phyloP scores from a whole-genome alignment of 2,113 vertebrate species.

The Gnathonemus longibarbis region DNA sequence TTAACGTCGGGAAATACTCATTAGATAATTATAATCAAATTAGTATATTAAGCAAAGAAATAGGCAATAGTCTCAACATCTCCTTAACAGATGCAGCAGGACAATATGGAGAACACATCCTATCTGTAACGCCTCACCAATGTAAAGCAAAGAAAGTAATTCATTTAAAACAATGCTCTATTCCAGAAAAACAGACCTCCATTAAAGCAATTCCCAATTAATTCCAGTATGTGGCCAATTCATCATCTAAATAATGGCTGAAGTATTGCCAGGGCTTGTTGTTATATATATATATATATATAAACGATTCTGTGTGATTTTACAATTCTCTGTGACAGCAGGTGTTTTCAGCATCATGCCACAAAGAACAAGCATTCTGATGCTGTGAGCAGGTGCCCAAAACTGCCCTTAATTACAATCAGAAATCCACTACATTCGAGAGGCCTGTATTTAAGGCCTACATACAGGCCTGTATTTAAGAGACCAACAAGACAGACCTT shows the following conservation, averaged over 20 bases:
- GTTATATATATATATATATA: too few relatives aligned
- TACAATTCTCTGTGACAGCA: neutral
- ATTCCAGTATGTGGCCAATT: neutral
- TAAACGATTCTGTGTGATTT: neutral
- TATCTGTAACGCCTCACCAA: neutral
- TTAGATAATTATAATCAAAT: neutral
- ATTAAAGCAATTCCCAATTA: neutral
- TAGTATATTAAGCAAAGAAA: neutral
- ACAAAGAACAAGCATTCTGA: neutral
- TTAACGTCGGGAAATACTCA: neutral
- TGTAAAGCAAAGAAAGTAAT: neutral
- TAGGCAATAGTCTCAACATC: neutral
- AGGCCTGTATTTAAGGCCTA: neutral
- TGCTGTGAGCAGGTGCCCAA: neutral
- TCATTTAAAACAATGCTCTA: neutral
- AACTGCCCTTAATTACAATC: constrained; percentile 17
- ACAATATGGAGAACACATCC: neutral
- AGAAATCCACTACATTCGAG: neutral
- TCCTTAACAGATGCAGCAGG: neutral
- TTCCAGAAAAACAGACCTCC: neutral
- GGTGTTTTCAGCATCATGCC: neutral
- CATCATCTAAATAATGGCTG: neutral
- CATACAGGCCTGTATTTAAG: neutral
- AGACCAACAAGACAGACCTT: neutral
- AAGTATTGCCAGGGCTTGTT: neutral